Base-by-base conservation (phyloP, 2,888 invertebrate species). In the Chrysotoxum bicinctum region DNA sequence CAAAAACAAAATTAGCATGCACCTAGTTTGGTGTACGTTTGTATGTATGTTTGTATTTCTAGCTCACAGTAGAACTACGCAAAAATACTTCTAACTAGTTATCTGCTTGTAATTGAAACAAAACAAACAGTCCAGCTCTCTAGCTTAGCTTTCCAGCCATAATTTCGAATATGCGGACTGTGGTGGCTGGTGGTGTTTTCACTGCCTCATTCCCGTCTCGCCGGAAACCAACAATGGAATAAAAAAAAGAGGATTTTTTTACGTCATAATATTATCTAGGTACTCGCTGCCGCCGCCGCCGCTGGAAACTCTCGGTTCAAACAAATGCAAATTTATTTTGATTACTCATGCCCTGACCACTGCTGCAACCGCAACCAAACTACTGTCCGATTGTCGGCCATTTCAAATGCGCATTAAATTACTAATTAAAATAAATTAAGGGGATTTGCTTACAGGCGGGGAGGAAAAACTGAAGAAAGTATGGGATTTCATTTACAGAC, bases 241-340 rank as follows among this genome's bases (percentile, higher is more conserved):
- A 58, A 10, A 21, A 21, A 21, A 48, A 23, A 40, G 23, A 58
- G 40, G 60, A 16, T n/a, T 60, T 60, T 10, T 30, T 45, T 43
- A 45, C 62, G 12, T 62, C 40, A 16, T 43, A 58, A 45, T 64
- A 45, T 64, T 64, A 64, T 12, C 30, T 16, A 19, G 14, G 5
- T 10, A 2, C 23, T 16, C 30, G 32, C 4, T 19, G 10, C 26
- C 26, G 26, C 2, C 26, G 26, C 26, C n/a, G 23, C 12, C n/a
- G 16, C 45, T 72, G 19, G 30, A 50, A 66, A 37, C 75, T 52
- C 48, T 52, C 37, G 54, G 32, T 58, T 40, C 68, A 69, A 78
- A 69, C 78, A 69, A 78, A 83, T 78, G 83, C 83, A 78, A 83
- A 83, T 83, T 78, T 69, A 58, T 69, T 83, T 74, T 43, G 74